Base-by-base conservation (phyloP, 2,797 vertebrate genomes). In the Protonibea diacanthus region DNA sequence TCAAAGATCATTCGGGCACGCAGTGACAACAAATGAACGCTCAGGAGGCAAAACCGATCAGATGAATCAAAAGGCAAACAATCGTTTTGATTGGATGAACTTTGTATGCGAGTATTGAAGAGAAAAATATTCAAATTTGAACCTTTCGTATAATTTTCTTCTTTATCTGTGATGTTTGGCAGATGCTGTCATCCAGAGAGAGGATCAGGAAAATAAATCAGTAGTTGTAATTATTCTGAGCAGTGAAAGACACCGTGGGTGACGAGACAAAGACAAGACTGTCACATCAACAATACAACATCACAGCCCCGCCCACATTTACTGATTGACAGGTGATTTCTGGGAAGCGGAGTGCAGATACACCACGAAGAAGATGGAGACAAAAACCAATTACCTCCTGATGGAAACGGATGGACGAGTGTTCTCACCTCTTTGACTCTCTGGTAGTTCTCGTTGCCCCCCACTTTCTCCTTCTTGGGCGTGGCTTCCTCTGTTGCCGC, bases 391-490 rank as follows among this genome's bases (percentile, higher is more conserved):
- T 48, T 5, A 38, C 13, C 4, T 42, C 15, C 4, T 20, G 17
- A 64, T 57, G 8, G n/a, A 55, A 51, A 40, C 29, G 60, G 27
- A 44, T 0, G 18, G 9, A 64, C 13, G 0, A 5, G 7, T 5
- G 21, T 8, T 63, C 91, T 92, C 74, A 92, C 91, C 95, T 97
- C 97, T 91, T 97, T 99, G 79, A 98, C 97, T 71, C 96, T 95
- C 93, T 97, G 96, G 85, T 99, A 99, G 94, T 96, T 99, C 92
- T 99, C 97, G 0, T 97, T 98, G 93, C 96, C 97, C 85, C 97
- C 97, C 74, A 72, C 52, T 74, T 93, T 95, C 65, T 94, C 93
- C 64, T 94, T 95, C 83, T 92, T 94, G 3, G 91, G 84, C 0
- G 83, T 78, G 0, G 66, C 3, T 0, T 91, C 91, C 74, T 92